Conservation (phyloP, 2,888 invertebrate genomes). For the Drosophila setosimentum region DNA sequence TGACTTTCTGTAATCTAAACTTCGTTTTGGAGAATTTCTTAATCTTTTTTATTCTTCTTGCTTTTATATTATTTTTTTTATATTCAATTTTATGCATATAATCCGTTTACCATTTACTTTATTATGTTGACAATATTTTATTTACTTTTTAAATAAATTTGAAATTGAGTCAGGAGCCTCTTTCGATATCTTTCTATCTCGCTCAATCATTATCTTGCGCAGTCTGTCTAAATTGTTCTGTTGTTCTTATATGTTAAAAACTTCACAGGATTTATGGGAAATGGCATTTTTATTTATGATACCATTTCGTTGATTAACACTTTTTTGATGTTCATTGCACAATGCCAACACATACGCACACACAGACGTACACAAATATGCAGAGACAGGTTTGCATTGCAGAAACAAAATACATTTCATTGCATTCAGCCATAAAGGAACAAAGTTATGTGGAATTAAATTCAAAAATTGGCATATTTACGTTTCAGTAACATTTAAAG, state of each 20-base stretch:
- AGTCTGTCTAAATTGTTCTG: conserved; percentile 36
- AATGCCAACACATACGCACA: conserved; percentile 17
- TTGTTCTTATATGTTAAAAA: conserved; percentile 76
- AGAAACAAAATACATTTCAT: conserved; percentile 44
- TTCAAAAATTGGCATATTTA: conserved; percentile 1
- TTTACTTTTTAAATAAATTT: conserved; percentile 60
- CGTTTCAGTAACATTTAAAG: conserved; percentile 26
- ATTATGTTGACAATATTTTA: conserved; percentile 61
- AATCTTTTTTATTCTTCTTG: neutral
- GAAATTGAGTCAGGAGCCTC: conserved; percentile 28
- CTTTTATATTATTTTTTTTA: neutral
- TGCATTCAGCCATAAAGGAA: conserved; percentile 17
- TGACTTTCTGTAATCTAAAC: neutral
- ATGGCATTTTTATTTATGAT: conserved; percentile 79
- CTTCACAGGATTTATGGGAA: conserved; percentile 75
- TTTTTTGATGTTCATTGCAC: conserved; percentile 62
- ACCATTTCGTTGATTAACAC: conserved; percentile 80
- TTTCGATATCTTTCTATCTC: neutral
- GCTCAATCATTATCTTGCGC: neutral
- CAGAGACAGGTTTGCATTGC: conserved; percentile 26
- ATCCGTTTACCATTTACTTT: conserved; percentile 55
- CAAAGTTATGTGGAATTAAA: neutral
- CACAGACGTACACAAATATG: neutral
- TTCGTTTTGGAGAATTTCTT: neutral
- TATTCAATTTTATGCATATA: neutral